These are phyloP conservation scores for Sinocyclocheilus maitianheensis DNA, from an alignment of 2,113 vertebrate genomes.

Conservation along the genomic window DNA sequence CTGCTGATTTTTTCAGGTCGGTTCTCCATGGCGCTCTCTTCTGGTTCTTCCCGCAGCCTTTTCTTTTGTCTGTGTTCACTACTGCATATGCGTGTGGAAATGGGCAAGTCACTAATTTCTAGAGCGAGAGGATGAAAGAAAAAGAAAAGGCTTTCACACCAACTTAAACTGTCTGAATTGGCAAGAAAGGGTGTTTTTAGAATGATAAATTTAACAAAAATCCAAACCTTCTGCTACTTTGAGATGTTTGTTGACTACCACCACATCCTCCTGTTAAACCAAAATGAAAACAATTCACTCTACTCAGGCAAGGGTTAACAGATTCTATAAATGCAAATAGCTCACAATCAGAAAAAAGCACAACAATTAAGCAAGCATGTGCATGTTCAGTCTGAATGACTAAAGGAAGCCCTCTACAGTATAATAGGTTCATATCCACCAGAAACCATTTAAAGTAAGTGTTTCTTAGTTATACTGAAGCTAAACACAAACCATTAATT, in stretches of 20 bases:
- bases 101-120: constrained; percentile 55
- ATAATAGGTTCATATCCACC: not conserved
- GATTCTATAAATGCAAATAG: not conserved
- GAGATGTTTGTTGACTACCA: constrained; percentile 45
- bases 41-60: constrained; percentile 46
- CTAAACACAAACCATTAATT: not conserved
- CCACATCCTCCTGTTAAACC: constrained; percentile 47
- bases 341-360: not conserved
- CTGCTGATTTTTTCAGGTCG: constrained; percentile 58
- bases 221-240: constrained; percentile 47
- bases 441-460: not conserved
- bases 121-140: not conserved
- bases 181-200: not conserved
- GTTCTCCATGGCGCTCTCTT: not conserved
- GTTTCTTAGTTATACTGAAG: not conserved
- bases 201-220: not conserved
- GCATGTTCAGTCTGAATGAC: not conserved
- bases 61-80: constrained; percentile 68
- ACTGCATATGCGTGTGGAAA: constrained; percentile 64
- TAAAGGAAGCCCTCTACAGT: too few species aligned
- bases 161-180: not conserved
- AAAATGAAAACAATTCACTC: not conserved
- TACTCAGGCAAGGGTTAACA: not conserved
- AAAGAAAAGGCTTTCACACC: not conserved
- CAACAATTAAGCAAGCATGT: not conserved